Conservation (phyloP, 2,797 vertebrate genomes). For the Alcedo atthis region DNA sequence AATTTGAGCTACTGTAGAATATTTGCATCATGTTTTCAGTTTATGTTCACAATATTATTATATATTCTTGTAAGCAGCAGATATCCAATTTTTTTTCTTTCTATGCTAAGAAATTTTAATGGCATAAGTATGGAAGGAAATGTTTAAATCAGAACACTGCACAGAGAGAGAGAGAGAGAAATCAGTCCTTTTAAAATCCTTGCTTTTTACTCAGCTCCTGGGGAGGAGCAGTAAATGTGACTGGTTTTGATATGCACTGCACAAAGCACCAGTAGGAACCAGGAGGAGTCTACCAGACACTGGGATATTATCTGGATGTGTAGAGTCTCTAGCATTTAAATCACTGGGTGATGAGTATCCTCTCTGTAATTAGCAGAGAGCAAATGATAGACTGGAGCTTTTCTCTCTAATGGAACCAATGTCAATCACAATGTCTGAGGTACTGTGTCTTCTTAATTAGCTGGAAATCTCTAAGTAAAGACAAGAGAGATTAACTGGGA, state of each 20-base stretch:
- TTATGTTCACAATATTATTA: background rate
- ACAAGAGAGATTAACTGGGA: background rate
- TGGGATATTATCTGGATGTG: background rate
- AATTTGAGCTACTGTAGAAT: background rate
- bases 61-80: background rate
- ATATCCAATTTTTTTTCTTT: background rate
- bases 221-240: background rate
- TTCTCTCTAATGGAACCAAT: background rate
- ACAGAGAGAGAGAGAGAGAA: background rate
- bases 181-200: background rate
- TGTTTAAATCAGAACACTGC: background rate
- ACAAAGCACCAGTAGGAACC: background rate
- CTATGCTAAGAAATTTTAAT: background rate
- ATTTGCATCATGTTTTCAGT: background rate
- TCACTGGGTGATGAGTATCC: background rate
- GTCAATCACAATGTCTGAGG: background rate
- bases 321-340: background rate
- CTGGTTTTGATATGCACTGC: background rate
- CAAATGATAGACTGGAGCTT: background rate
- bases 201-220: background rate
- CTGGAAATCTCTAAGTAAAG: slow-evolving; percentile 28
- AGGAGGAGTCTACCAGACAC: background rate
- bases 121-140: background rate
- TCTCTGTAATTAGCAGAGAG: slow-evolving; percentile 33
- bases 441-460: slow-evolving; percentile 5